Percentiles rank a stretch among this genome's conserved stretches.
Conservation (phyloP, 2,113 vertebrate species). For the Macroglossus sobrinus region DNA sequence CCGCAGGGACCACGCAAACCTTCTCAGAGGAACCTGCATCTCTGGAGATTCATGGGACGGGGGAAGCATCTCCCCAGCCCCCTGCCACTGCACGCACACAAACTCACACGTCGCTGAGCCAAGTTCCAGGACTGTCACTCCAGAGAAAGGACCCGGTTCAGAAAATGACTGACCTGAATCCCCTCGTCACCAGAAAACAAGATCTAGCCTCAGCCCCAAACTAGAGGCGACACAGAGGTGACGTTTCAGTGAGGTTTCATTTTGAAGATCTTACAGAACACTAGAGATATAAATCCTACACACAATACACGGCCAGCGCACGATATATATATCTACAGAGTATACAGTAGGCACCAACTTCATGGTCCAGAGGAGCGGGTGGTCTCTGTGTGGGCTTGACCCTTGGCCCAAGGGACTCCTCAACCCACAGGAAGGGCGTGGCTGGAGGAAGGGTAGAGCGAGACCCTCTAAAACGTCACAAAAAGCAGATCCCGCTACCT, state of each 20-base stretch:
- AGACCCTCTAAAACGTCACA: background rate
- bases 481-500: background rate
- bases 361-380: background rate
- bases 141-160: background rate
- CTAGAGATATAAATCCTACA: fast-evolving
- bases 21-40: background rate
- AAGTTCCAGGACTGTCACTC: background rate
- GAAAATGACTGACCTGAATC: background rate
- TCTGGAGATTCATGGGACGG: background rate
- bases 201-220: background rate
- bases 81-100: fast-evolving
- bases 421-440: background rate
- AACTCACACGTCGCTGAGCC: background rate
- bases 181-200: background rate
- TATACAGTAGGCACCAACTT: background rate
- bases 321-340: fast-evolving
- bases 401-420: background rate
- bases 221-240: background rate
- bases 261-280: fast-evolving
- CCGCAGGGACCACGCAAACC: background rate
- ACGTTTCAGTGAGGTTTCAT: background rate
- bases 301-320: fast-evolving
- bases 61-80: fast-evolving
- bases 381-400: background rate
- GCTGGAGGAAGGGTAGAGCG: too few relatives aligned